These are phyloP conservation scores for Hedya salicella DNA, from an alignment of 2,888 invertebrate genomes.

Conservation along the genomic window DNA sequence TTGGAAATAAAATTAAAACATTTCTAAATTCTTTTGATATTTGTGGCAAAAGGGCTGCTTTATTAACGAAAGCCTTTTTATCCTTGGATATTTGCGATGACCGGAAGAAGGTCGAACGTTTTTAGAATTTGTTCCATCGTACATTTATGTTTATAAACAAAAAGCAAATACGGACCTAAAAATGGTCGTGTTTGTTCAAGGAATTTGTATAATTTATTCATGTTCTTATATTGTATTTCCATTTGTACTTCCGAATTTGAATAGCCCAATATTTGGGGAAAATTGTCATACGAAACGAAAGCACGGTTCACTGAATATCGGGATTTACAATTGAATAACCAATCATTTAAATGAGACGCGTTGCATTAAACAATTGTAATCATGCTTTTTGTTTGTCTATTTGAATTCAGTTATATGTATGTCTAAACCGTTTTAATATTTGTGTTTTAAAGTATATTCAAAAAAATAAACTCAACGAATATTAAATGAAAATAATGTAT, in stretches of 20 bases:
- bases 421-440: too few species aligned
- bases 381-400: background rate
- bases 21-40: background rate
- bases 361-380: slow-evolving; percentile 2
- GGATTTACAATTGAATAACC: slow-evolving; percentile 37
- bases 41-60: slow-evolving; percentile 9
- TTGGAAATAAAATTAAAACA: background rate
- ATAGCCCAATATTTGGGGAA: slow-evolving; percentile 31
- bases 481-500: too few species aligned
- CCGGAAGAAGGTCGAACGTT: slow-evolving; percentile 27
- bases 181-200: slow-evolving; percentile 31
- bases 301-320: slow-evolving; percentile 35
- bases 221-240: slow-evolving; percentile 32
- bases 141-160: slow-evolving; percentile 28
- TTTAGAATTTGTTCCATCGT: slow-evolving; percentile 2
- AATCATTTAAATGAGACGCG: slow-evolving; percentile 28
- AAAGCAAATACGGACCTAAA: slow-evolving; percentile 31
- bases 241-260: slow-evolving; percentile 22
- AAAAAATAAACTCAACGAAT: too few species aligned
- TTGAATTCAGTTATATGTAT: background rate
- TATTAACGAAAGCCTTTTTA: slow-evolving; percentile 16
- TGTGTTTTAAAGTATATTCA: too few species aligned
- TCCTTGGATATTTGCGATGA: slow-evolving; percentile 16
- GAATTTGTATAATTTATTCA: slow-evolving; percentile 38
- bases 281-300: slow-evolving; percentile 32